phyloP scores from a whole-genome alignment of 1,140 invertebrate species.

The Drosophila sproati region DNA sequence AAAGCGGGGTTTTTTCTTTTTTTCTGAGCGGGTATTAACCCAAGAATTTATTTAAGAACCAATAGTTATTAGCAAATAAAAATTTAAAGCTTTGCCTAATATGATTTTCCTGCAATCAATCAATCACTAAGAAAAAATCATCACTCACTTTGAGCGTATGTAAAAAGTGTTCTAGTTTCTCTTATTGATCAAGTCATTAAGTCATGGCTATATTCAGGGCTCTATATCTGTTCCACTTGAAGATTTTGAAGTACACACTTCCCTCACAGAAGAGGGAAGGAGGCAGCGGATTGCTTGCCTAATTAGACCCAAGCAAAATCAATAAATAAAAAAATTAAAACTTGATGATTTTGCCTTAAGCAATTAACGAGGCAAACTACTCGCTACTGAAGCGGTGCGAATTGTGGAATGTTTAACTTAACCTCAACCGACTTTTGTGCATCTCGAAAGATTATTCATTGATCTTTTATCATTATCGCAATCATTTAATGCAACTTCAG shows the following conservation, averaged over 20 bases:
- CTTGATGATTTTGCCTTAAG: slow-evolving; percentile 22
- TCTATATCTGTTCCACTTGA: neutral
- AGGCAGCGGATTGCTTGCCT: neutral
- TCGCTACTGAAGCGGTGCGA: neutral
- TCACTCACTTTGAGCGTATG: neutral
- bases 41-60: neutral
- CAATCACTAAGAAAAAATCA: neutral
- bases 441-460: slow-evolving; percentile 30
- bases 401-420: slow-evolving; percentile 6
- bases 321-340: slow-evolving; percentile 14
- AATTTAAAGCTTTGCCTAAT: neutral
- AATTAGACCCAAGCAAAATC: slow-evolving; percentile 20
- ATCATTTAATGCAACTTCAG: slow-evolving; percentile 41
- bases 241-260: neutral
- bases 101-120: neutral
- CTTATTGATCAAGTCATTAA: slow-evolving; percentile 1
- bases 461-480: slow-evolving; percentile 29
- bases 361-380: slow-evolving; percentile 7
- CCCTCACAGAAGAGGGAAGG: neutral
- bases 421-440: slow-evolving; percentile 23
- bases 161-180: slow-evolving; percentile 23
- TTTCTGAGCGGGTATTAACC: neutral
- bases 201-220: neutral
- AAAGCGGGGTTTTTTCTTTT: neutral
- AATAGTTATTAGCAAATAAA: neutral